Evolutionary conservation across 2,888 invertebrate species (phyloP).

Genomic region (Ophion costatus): DNA sequence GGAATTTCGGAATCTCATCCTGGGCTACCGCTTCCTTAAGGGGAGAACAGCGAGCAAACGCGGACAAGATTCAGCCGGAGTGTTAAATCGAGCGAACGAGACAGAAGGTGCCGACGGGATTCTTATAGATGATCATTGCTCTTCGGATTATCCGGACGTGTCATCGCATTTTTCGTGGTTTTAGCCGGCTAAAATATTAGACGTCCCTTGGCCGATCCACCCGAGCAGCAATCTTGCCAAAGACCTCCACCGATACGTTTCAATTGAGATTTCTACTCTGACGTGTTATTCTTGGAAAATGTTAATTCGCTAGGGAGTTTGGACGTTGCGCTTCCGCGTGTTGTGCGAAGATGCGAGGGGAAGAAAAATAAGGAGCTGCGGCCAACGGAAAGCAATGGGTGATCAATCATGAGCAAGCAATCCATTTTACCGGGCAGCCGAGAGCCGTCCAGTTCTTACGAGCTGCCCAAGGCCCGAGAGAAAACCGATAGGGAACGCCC

Average conservation of each 20-base stretch:
- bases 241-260: slow-evolving; percentile 42
- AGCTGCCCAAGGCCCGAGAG: slow-evolving; percentile 70
- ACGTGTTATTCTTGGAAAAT: slow-evolving; percentile 46
- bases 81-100: slow-evolving; percentile 76
- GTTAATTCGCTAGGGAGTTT: slow-evolving; percentile 26
- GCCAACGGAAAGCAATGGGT: slow-evolving; percentile 75
- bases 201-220: slow-evolving; percentile 51
- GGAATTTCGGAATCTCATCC: slow-evolving; percentile 23
- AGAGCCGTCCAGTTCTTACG: slow-evolving; percentile 80
- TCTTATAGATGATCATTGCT: slow-evolving; percentile 68
- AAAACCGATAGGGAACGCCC: slow-evolving; percentile 77
- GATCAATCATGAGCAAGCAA: slow-evolving; percentile 82
- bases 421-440: slow-evolving; percentile 81
- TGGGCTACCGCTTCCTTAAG: slow-evolving; percentile 33
- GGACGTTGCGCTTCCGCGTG: slow-evolving; percentile 33
- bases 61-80: slow-evolving; percentile 63
- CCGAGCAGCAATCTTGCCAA: slow-evolving; percentile 33
- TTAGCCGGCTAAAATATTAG: slow-evolving; percentile 58
- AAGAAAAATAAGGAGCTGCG: slow-evolving; percentile 59
- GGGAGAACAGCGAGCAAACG: neutral
- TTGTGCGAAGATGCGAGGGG: slow-evolving; percentile 38
- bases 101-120: slow-evolving; percentile 76
- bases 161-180: slow-evolving; percentile 64
- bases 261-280: slow-evolving; percentile 12
- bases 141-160: slow-evolving; percentile 68